Evolutionary conservation across 2,797 vertebrate species (phyloP).

Genomic region (Sebastolobus altivelis): DNA sequence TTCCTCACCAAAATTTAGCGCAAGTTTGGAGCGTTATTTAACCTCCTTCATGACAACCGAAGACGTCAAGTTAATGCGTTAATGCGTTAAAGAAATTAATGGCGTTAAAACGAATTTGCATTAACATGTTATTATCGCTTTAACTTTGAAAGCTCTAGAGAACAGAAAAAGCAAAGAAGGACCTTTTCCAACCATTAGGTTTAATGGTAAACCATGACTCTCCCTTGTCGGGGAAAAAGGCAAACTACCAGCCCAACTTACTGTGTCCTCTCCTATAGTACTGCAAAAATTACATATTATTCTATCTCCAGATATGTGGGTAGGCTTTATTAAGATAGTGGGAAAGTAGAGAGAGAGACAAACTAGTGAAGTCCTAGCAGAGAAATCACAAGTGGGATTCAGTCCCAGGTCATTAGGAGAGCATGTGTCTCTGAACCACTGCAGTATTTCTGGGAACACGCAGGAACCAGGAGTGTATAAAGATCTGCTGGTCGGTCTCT

Average conservation of each 20-base stretch:
- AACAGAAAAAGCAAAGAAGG: background rate
- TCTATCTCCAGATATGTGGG: background rate
- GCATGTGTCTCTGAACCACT: background rate
- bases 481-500: background rate
- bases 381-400: slow-evolving; percentile 29
- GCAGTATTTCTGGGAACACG: background rate
- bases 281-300: background rate
- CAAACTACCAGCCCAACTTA: background rate
- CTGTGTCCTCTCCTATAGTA: background rate
- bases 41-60: no score
- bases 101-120: no score
- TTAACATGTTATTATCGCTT: no score
- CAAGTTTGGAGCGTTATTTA: no score
- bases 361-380: slow-evolving; percentile 3
- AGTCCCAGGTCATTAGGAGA: slow-evolving; percentile 17
- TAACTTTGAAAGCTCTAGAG: no score
- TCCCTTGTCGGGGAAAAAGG: background rate
- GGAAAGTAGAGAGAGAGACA: slow-evolving; percentile 5
- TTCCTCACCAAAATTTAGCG: no score
- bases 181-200: background rate
- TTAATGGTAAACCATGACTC: background rate
- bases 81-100: no score
- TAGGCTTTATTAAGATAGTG: slow-evolving; percentile 12
- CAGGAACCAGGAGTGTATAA: background rate
- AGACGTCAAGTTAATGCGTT: no score